A percentile compares a stretch with the other conserved stretches of the same genome.
These are phyloP conservation scores for Polydrusus pterygomalis DNA, from an alignment of 2,888 invertebrate species.

Conservation along the genomic window DNA sequence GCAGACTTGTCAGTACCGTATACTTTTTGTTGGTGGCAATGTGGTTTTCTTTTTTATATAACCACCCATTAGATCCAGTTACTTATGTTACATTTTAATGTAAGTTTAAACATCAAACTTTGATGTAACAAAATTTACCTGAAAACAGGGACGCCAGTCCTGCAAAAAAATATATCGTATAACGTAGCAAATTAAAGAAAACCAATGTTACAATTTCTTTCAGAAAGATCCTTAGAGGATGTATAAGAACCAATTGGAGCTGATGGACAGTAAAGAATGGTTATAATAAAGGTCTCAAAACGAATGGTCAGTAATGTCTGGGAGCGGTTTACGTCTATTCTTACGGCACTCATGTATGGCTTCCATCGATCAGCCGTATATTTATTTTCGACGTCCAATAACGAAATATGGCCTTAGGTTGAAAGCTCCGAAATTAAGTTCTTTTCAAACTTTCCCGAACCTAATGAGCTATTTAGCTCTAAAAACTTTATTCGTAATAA, in stretches of 20 bases:
- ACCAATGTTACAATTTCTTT: neutral
- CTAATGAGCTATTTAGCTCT: too few species aligned
- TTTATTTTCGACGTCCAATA: neutral
- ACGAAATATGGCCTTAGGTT: neutral
- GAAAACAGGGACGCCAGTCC: too few species aligned
- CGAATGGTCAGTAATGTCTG: slow-evolving; percentile 11
- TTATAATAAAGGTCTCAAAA: neutral
- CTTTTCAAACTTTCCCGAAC: too few species aligned
- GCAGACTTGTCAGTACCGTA: too few species aligned
- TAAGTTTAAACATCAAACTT: too few species aligned
- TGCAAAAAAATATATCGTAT: too few species aligned
- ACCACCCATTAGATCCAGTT: too few species aligned
- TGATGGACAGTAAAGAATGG: slow-evolving; percentile 1
- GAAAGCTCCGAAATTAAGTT: neutral
- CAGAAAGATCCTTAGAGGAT: neutral
- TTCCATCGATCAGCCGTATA: neutral
- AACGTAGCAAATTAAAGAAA: neutral
- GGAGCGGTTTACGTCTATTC: slow-evolving; percentile 5
- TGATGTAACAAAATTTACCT: too few species aligned
- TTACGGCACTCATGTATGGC: neutral
- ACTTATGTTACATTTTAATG: too few species aligned
- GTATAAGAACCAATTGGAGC: neutral
- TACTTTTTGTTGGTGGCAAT: too few species aligned
- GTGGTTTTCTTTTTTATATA: too few species aligned
- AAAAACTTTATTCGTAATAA: too few species aligned